Evolutionary conservation across 92 coral and sea anemone genomes (phyloP).

Genomic region (Actinostola sp.): DNA sequence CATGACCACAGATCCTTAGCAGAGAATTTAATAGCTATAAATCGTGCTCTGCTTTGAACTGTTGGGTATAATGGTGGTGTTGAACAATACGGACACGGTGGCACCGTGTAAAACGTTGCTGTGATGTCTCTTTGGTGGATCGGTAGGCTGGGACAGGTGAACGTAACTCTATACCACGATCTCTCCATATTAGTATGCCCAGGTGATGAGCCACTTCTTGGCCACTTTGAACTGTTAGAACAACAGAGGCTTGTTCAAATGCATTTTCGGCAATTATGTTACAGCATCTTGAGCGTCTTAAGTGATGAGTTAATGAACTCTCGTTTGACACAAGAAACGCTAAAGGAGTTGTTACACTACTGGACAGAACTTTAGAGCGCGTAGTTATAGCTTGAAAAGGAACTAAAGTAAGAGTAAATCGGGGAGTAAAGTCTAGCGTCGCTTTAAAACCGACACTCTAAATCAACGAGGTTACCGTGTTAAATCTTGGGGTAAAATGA

Average conservation of each 20-base stretch:
- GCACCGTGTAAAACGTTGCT: constrained; percentile 34
- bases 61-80: constrained; percentile 14
- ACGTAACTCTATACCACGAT: constrained; percentile 17
- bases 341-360: constrained; percentile 8
- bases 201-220: constrained; percentile 37
- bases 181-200: constrained; percentile 41
- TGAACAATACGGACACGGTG: constrained; percentile 21
- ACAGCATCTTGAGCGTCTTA: constrained; percentile 25
- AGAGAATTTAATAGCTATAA: not conserved
- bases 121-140: constrained; percentile 11
- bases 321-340: not conserved
- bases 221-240: constrained; percentile 38
- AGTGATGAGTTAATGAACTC: constrained; percentile 38
- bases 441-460: too few species aligned
- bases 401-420: too few species aligned
- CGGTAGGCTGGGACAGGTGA: constrained; percentile 39
- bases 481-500: too few species aligned
- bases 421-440: too few species aligned
- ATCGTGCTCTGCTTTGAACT: not conserved
- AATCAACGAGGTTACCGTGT: too few species aligned
- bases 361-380: too few species aligned
- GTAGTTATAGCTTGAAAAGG: too few species aligned
- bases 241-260: constrained; percentile 26
- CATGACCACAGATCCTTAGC: not conserved
- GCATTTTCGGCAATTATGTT: constrained; percentile 37